Conservation (phyloP, 2,888 invertebrate genomes). For the Fabriciana adippe region DNA sequence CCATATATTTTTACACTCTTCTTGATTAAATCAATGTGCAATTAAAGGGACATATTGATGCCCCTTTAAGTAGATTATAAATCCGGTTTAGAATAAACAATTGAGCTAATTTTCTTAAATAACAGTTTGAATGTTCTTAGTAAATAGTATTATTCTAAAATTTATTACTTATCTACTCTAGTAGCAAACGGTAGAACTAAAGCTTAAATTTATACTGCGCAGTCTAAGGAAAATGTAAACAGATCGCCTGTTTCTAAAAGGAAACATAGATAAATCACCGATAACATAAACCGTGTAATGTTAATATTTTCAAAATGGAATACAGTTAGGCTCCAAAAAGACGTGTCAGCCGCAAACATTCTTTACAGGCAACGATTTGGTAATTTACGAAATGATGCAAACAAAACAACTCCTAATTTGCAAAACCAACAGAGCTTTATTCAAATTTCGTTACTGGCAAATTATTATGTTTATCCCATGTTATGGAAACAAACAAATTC, state of each 20-base stretch:
- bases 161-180: too few relatives aligned
- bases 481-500: slow-evolving; percentile 61
- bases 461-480: slow-evolving; percentile 54
- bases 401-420: slow-evolving; percentile 58
- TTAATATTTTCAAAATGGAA: slow-evolving; percentile 65
- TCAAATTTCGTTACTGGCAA: slow-evolving; percentile 53
- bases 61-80: too few relatives aligned
- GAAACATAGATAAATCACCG: slow-evolving; percentile 73
- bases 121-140: too few relatives aligned
- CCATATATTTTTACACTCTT: too few relatives aligned
- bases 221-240: not conserved
- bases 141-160: too few relatives aligned
- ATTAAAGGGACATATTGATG: too few relatives aligned
- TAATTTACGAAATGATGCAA: slow-evolving; percentile 55
- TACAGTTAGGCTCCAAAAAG: slow-evolving; percentile 46
- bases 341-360: slow-evolving; percentile 48
- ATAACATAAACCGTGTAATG: slow-evolving; percentile 69
- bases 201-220: not conserved
- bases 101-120: too few relatives aligned
- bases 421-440: slow-evolving; percentile 53
- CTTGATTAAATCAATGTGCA: too few relatives aligned
- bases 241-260: slow-evolving; percentile 43
- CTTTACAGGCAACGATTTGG: slow-evolving; percentile 58
- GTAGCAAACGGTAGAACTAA: not conserved
- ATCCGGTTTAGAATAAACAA: too few relatives aligned